Conservation (phyloP, 2,888 invertebrate genomes). For the Sylvicola cinctus region DNA sequence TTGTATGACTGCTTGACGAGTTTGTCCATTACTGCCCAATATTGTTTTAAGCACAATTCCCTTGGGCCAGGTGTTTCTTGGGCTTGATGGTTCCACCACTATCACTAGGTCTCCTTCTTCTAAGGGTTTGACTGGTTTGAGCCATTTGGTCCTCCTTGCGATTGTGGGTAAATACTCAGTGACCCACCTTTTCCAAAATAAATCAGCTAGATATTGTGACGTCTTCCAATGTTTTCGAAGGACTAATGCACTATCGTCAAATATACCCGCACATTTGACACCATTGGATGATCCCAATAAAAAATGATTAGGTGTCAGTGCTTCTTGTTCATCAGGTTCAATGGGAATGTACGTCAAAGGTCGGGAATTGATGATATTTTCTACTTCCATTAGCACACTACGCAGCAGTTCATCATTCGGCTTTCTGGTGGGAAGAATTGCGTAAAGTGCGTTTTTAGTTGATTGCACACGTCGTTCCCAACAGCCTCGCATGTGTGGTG, state of each 20-base stretch:
- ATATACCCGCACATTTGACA: slow-evolving; percentile 7
- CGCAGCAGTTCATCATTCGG: background rate
- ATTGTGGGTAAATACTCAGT: slow-evolving; percentile 3
- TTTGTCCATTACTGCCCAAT: too few species aligned
- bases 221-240: slow-evolving; percentile 4
- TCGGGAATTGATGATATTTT: too few species aligned
- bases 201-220: slow-evolving; percentile 6
- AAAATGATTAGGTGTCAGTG: slow-evolving; percentile 12
- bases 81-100: too few species aligned
- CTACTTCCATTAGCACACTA: background rate
- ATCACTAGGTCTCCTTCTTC: background rate
- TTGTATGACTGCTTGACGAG: too few species aligned
- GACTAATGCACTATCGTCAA: background rate
- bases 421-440: background rate
- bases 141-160: slow-evolving; percentile 6
- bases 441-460: slow-evolving; percentile 2
- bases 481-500: slow-evolving; percentile 7
- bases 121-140: background rate
- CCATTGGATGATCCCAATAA: slow-evolving; percentile 9
- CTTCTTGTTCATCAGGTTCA: too few species aligned
- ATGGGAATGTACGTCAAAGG: too few species aligned
- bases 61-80: too few species aligned
- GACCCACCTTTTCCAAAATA: slow-evolving; percentile 7
- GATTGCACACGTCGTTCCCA: slow-evolving; percentile 8
- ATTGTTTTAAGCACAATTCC: too few species aligned